Conservation (phyloP, 2,797 vertebrate genomes). For the Furcifer pardalis region DNA sequence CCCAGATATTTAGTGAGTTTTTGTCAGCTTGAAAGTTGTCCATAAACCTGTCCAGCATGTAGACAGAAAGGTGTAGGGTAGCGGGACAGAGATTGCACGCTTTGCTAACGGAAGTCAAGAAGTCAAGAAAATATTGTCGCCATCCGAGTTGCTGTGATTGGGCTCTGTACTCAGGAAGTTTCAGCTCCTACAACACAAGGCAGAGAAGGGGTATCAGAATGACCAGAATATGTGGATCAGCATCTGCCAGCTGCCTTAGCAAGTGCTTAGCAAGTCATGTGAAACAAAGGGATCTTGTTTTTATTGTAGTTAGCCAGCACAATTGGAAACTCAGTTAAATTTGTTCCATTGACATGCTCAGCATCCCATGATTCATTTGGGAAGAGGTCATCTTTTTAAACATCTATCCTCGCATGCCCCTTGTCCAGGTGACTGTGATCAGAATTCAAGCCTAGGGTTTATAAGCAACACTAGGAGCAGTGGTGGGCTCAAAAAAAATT, state of each 20-base stretch:
- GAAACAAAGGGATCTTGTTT: background rate
- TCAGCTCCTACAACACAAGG: slow-evolving; percentile 82
- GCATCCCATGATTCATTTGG: background rate
- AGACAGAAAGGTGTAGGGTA: too few relatives aligned
- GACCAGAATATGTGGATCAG: slow-evolving; percentile 14
- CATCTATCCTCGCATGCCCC: background rate
- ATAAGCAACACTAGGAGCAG: too few relatives aligned
- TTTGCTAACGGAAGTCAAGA: slow-evolving; percentile 86
- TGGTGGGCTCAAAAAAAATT: too few relatives aligned
- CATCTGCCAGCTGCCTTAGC: background rate
- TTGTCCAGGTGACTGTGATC: background rate
- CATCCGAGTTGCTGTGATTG: slow-evolving; percentile 90
- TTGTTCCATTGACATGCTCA: too few relatives aligned
- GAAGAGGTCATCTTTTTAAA: background rate
- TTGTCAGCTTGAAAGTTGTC: too few relatives aligned
- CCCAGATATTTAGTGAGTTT: too few relatives aligned
- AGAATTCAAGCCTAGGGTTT: too few relatives aligned
- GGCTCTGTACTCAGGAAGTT: slow-evolving; percentile 86
- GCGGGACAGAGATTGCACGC: slow-evolving; percentile 86
- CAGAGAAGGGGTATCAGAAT: too few relatives aligned
- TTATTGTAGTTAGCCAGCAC: too few relatives aligned
- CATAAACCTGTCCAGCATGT: too few relatives aligned
- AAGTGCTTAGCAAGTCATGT: background rate
- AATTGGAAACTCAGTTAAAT: too few relatives aligned
- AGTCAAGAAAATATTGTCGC: slow-evolving; percentile 88